A percentile compares a stretch with the other conserved stretches of the same genome.
Conservation (phyloP, 2,797 vertebrate genomes). For the Carcharodon carcharias region DNA sequence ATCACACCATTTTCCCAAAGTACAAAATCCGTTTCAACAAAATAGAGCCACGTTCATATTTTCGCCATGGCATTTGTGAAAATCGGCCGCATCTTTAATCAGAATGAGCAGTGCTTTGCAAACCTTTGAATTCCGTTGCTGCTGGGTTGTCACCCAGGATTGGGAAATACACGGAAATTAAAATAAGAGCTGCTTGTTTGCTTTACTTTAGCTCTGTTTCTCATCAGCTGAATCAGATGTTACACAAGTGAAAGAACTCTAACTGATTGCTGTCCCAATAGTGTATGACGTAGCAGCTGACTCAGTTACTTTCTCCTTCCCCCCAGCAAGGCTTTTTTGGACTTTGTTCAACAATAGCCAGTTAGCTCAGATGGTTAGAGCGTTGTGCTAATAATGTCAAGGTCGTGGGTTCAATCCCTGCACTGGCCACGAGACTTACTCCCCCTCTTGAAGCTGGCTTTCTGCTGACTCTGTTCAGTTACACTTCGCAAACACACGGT, state of each 20-base stretch:
- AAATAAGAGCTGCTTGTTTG: neutral
- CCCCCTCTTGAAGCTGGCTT: no score
- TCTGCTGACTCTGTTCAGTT: no score
- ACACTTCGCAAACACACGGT: no score
- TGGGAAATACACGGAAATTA: neutral
- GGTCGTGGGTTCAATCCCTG: no score
- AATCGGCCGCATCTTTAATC: neutral
- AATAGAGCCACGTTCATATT: neutral
- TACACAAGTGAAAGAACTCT: neutral
- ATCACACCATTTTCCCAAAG: neutral
- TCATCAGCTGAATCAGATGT: neutral
- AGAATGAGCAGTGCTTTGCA: neutral
- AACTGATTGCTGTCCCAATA: neutral
- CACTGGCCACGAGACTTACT: no score
- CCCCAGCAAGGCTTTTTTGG: neutral
- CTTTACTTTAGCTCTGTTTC: neutral
- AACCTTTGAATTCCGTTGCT: neutral
- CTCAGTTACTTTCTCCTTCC: neutral
- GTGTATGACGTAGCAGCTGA: neutral
- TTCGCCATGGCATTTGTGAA: neutral
- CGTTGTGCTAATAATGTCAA: no score
- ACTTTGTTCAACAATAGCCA: neutral
- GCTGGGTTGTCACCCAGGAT: neutral
- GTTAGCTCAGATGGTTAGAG: no score
- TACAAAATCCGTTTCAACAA: neutral